Evolutionary conservation across 2,888 invertebrate genomes (phyloP).

Genomic region (Agonum fuliginosum): DNA sequence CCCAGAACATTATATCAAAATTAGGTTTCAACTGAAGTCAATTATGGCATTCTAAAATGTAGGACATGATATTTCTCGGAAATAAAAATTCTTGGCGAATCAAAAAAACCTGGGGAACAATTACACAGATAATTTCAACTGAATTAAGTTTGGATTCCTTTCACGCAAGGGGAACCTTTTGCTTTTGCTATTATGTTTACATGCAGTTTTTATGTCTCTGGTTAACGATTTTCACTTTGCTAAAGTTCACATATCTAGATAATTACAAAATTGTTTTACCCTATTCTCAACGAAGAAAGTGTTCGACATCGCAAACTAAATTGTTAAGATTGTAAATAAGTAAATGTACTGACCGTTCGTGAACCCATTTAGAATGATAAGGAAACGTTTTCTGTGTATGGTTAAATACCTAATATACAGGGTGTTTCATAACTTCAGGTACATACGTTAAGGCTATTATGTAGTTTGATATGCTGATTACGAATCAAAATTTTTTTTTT

Average conservation of each 20-base stretch:
- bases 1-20: slow-evolving; percentile 17
- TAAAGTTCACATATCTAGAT: neutral
- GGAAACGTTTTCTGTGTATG: too few species aligned
- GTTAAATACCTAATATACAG: too few species aligned
- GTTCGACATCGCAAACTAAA: too few species aligned
- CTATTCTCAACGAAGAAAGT: neutral
- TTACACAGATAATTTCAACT: neutral
- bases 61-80: slow-evolving; percentile 30
- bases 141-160: neutral
- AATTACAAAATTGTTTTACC: neutral
- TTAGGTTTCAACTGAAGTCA: slow-evolving; percentile 20
- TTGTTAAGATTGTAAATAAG: too few species aligned
- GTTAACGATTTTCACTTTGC: neutral
- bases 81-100: neutral
- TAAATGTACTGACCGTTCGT: too few species aligned
- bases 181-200: too few species aligned
- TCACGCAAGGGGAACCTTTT: neutral
- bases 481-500: too few species aligned
- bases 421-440: too few species aligned
- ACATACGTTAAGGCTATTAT: too few species aligned
- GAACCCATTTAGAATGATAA: too few species aligned
- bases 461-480: too few species aligned
- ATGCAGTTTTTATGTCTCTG: neutral
- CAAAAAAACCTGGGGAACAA: neutral
- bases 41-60: slow-evolving; percentile 27